Evolutionary conservation across 2,888 invertebrate species (phyloP).

Genomic region (Craniophora ligustri): DNA sequence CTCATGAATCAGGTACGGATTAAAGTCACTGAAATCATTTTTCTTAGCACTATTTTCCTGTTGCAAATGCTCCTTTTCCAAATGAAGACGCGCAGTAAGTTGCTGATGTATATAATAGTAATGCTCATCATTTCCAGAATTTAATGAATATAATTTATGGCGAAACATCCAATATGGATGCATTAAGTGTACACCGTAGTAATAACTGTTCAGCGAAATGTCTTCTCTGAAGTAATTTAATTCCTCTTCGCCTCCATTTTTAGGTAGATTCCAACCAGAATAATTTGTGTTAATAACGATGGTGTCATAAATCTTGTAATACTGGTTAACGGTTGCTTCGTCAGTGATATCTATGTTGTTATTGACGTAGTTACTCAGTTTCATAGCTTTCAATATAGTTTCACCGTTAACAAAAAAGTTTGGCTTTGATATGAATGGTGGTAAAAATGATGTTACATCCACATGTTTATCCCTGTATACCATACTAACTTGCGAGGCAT

Average conservation of each 20-base stretch:
- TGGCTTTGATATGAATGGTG: conserved; percentile 84
- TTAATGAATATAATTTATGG: conserved; percentile 74
- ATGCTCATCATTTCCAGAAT: conserved; percentile 76
- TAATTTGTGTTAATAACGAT: conserved; percentile 78
- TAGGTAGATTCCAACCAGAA: conserved; percentile 85
- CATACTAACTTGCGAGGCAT: conserved; percentile 78
- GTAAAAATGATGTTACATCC: conserved; percentile 60
- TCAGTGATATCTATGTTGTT: conserved; percentile 48
- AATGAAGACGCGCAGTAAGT: conserved; percentile 71
- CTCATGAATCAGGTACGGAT: conserved; percentile 75
- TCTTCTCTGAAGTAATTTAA: conserved; percentile 91
- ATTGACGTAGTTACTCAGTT: conserved; percentile 63
- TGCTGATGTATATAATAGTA: conserved; percentile 79
- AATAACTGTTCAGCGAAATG: conserved; percentile 88
- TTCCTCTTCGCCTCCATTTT: conserved; percentile 82
- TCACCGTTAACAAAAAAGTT: conserved; percentile 79
- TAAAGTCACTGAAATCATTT: conserved; percentile 63
- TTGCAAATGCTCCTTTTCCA: conserved; percentile 74
- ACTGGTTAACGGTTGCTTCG: conserved; percentile 66
- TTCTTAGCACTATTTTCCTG: conserved; percentile 43
- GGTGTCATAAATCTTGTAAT: conserved; percentile 59
- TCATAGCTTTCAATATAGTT: conserved; percentile 75
- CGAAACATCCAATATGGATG: conserved; percentile 89
- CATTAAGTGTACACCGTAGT: conserved; percentile 87
- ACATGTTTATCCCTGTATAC: conserved; percentile 71